Conservation (phyloP, 2,797 vertebrate genomes). For the Bradypodion ventrale region DNA sequence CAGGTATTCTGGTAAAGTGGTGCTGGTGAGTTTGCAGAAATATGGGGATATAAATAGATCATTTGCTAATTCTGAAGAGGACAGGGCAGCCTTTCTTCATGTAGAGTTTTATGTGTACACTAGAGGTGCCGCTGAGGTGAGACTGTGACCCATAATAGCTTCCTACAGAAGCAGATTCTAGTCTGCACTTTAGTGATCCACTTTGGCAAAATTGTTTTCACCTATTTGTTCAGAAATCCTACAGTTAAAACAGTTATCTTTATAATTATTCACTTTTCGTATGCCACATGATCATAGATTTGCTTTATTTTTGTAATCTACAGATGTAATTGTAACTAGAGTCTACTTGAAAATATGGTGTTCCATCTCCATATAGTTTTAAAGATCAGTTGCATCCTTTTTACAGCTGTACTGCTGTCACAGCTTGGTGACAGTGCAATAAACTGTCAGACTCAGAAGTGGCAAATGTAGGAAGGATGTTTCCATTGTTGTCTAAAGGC, state of each 20-base stretch:
- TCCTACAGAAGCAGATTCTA: neutral
- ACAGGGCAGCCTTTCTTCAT: neutral
- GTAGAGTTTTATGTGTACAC: neutral
- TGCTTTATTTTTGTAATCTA: neutral
- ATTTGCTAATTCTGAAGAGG: neutral
- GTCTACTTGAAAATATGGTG: too few relatives aligned
- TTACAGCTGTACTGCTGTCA: neutral
- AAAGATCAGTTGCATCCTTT: neutral
- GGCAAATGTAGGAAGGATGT: neutral
- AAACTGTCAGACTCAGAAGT: neutral
- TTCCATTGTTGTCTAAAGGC: neutral
- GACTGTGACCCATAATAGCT: neutral
- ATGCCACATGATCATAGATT: neutral
- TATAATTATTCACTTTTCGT: neutral
- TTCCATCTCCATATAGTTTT: neutral
- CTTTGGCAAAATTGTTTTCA: neutral
- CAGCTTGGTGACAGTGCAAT: neutral
- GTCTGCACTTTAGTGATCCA: neutral
- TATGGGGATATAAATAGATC: conserved; percentile 7
- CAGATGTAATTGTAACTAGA: neutral
- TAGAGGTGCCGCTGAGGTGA: neutral
- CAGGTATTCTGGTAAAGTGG: neutral
- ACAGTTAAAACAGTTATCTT: neutral
- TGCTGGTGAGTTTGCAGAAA: neutral
- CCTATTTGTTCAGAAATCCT: neutral